Evolutionary conservation across 2,888 invertebrate species (phyloP), one percentile per base, ranked within the genome.

Genomic region (Amiota mariae): DNA sequence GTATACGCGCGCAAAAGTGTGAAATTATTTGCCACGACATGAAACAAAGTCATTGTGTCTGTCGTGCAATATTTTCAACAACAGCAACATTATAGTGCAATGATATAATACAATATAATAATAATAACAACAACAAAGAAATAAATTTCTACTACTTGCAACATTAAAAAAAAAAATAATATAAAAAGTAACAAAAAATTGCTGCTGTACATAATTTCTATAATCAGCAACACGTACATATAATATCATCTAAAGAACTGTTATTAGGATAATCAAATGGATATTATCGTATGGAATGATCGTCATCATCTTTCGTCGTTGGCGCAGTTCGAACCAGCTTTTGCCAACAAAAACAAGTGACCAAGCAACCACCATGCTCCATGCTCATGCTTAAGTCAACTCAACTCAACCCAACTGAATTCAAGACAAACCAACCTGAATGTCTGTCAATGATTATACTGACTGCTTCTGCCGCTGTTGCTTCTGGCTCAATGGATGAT

Each of bases 251-350:
- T 86, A 89, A 89, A 89, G 85, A 87, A 88, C 89, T 89, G 87
- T 89, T 89, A 89, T 89, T 89, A 90, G 86, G 87, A 87, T 90
- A 90, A 89, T 89, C 89, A 89, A 89, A 89, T 89, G 88, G 87
- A 87, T 88, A 89, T 89, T 88, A 89, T 89, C 89, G 84, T 87
- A 81, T 82, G 81, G 85, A 79, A 84, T 85, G 85, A 89, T 89
- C 85, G 81, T 81, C 79, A 13, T 24, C 36, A 51, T 54, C 85
- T 59, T 59, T 59, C 59, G 18, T 59, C 24, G 59, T 2, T 36
- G 36, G 36, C 20, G 59, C 15, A 63, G 11, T 63, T 13, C 24
- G 18, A 63, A 63, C 63, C 63, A 46, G 63, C 24, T 63, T 63
- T 46, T 11, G 13, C 12, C 36, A 46, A 36, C 24, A 46, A n/a